Conservation (phyloP, 2,888 invertebrate genomes). For the Sinopyrophorus schimmeli region DNA sequence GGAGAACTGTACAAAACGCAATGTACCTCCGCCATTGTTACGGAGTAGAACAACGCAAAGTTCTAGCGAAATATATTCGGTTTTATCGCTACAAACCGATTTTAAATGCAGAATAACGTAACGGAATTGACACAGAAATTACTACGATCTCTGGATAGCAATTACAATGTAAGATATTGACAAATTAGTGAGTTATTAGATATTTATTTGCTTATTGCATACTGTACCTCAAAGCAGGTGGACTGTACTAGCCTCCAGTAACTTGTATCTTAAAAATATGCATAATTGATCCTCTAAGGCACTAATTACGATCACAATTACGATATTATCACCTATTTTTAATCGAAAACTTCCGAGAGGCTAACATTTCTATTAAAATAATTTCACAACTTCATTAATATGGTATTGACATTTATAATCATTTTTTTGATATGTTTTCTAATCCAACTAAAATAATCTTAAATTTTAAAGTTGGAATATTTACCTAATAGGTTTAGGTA, state of each 20-base stretch:
- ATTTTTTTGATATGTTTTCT: background rate
- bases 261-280: no score
- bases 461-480: no score
- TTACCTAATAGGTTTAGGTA: no score
- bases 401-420: background rate
- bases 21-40: constrained; percentile 58
- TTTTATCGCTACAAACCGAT: constrained; percentile 56
- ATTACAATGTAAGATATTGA: constrained; percentile 88
- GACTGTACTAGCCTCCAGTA: constrained; percentile 43
- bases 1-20: constrained; percentile 56
- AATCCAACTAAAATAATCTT: no score
- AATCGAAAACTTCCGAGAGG: no score
- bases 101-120: constrained; percentile 82
- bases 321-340: no score
- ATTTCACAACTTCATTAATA: no score
- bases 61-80: constrained; percentile 55
- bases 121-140: constrained; percentile 94
- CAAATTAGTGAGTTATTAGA: constrained; percentile 37
- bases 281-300: no score
- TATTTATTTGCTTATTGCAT: constrained; percentile 16
- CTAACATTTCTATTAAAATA: no score
- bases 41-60: constrained; percentile 55
- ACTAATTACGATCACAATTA: no score
- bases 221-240: constrained; percentile 45
- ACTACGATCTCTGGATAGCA: constrained; percentile 94